Conservation (phyloP, 2,797 vertebrate species). For the Silurus aristotelis region DNA sequence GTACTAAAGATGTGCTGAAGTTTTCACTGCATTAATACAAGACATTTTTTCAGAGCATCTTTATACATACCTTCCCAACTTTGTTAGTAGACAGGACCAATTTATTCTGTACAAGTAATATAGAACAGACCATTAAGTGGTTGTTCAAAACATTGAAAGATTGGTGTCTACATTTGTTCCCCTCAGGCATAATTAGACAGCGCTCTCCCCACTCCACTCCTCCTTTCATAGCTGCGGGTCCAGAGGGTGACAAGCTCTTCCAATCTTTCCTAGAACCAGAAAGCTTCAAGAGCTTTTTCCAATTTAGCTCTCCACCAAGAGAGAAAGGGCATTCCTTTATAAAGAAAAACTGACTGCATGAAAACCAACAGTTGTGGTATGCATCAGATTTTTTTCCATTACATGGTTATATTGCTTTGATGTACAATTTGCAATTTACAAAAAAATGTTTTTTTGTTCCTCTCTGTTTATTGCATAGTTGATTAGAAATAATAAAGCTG, state of each 20-base stretch:
- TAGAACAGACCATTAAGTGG: neutral
- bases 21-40: neutral
- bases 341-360: constrained; percentile 35
- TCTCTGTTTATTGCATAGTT: constrained; percentile 13
- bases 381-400: neutral
- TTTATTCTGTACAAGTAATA: neutral
- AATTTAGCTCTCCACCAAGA: constrained; percentile 68
- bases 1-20: neutral
- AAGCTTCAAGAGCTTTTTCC: constrained; percentile 70
- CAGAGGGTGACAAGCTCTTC: constrained; percentile 66
- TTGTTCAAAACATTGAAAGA: neutral
- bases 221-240: constrained; percentile 54
- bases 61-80: neutral
- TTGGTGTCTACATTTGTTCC: constrained; percentile 27
- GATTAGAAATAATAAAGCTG: constrained; percentile 21
- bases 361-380: neutral
- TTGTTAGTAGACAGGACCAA: neutral
- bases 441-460: neutral
- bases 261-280: constrained; percentile 65
- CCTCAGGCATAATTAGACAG: constrained; percentile 61
- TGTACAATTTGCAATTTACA: neutral
- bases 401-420: neutral
- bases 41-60: neutral
- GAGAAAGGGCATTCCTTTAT: constrained; percentile 53
- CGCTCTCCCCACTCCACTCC: constrained; percentile 66